phyloP scores from a whole-genome alignment of 2,113 vertebrate genomes.

The Cavia aperea region DNA sequence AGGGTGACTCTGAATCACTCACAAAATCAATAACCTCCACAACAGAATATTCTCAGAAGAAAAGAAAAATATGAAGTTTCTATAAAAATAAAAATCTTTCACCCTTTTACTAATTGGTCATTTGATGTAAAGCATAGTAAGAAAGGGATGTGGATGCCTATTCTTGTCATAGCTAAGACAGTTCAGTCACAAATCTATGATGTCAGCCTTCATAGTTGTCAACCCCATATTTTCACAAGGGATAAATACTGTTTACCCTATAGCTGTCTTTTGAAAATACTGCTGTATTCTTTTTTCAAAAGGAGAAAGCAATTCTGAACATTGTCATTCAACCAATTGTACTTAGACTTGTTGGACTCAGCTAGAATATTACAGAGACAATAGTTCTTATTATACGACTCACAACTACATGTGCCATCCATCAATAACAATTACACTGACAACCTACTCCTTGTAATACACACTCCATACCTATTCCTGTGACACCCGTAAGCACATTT shows the following conservation, averaged over 20 bases:
- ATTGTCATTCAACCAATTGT: conserved; percentile 40
- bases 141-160: background rate
- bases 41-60: background rate
- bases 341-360: background rate
- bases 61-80: background rate
- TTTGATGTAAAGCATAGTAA: background rate
- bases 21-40: background rate
- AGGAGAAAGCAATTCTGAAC: conserved; percentile 40
- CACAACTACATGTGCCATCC: background rate
- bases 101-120: background rate
- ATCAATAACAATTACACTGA: conserved; percentile 46
- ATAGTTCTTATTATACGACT: background rate
- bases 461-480: background rate
- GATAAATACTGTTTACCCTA: conserved; percentile 30
- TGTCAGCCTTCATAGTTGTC: background rate
- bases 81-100: background rate
- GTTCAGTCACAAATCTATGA: background rate
- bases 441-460: background rate
- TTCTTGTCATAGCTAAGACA: background rate
- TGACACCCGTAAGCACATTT: background rate
- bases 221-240: conserved; percentile 37
- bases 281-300: conserved; percentile 9
- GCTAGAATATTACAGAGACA: conserved; percentile 23
- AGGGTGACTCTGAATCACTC: background rate
- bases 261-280: conserved; percentile 47